phyloP scores from a whole-genome alignment of 2,797 vertebrate species.

The Enteromius anoplus region DNA sequence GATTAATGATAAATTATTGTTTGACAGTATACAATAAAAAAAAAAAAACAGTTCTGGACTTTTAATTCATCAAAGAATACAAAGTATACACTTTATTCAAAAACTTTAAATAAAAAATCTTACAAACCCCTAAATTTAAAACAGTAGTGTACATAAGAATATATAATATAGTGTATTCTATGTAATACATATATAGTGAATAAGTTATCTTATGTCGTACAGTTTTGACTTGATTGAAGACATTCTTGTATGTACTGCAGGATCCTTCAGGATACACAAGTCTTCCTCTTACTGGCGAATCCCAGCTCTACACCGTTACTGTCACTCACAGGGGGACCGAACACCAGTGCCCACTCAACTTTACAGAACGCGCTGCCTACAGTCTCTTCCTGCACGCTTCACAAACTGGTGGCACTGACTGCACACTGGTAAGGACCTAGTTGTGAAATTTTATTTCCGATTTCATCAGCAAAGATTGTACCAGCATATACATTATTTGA shows the following conservation, averaged over 20 bases:
- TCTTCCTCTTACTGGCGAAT: slow-evolving; percentile 70
- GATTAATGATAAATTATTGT: background rate
- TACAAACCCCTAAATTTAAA: background rate
- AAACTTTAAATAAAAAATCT: background rate
- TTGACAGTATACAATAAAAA: background rate
- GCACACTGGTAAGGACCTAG: slow-evolving; percentile 79
- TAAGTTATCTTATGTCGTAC: background rate
- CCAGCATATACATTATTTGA: background rate
- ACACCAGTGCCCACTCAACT: slow-evolving; percentile 60
- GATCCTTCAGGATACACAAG: slow-evolving; percentile 79
- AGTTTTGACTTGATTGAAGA: background rate
- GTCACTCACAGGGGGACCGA: slow-evolving; percentile 63
- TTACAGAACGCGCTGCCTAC: slow-evolving; percentile 77
- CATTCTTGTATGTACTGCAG: slow-evolving; percentile 68
- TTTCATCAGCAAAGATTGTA: background rate
- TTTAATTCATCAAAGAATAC: background rate
- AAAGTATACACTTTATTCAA: background rate
- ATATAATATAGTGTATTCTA: too few species aligned
- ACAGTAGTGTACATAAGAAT: background rate
- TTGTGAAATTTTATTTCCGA: background rate
- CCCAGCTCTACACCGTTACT: slow-evolving; percentile 58
- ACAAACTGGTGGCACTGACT: slow-evolving; percentile 53
- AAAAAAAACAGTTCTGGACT: background rate
- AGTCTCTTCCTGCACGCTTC: slow-evolving; percentile 78
- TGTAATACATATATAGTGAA: background rate